Evolutionary conservation across 2,888 invertebrate genomes (phyloP).

Genomic region (Phaonia tiefii): DNA sequence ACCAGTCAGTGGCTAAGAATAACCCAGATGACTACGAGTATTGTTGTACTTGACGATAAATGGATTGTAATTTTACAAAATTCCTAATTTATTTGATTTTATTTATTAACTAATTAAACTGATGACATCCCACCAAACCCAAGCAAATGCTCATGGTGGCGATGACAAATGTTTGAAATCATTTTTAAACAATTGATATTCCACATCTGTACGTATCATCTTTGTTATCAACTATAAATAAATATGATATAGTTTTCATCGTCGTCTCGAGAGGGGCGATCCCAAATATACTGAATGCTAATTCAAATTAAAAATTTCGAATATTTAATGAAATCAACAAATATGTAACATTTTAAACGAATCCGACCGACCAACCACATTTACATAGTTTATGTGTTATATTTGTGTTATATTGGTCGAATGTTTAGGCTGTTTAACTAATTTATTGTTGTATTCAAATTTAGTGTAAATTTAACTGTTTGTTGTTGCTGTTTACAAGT

Average conservation of each 20-base stretch:
- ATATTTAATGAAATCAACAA: background rate
- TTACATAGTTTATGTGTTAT: background rate
- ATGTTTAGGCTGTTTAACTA: background rate
- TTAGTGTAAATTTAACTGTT: too few species aligned
- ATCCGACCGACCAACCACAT: background rate
- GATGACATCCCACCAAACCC: background rate
- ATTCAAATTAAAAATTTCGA: background rate
- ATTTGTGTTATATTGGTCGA: background rate
- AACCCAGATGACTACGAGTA: background rate
- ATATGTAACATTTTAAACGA: background rate
- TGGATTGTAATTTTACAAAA: background rate
- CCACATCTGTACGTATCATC: background rate
- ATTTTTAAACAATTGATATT: background rate
- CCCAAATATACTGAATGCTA: slow-evolving; percentile 6
- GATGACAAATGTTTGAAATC: background rate
- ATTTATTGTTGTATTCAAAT: slow-evolving; percentile 3
- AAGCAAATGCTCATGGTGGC: background rate
- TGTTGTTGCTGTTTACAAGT: background rate
- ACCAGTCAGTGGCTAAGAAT: background rate
- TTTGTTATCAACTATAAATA: slow-evolving; percentile 1
- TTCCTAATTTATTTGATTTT: background rate
- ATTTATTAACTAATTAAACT: background rate
- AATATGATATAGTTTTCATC: slow-evolving; percentile 6
- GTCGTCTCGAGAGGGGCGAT: background rate
- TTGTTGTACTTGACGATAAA: too few species aligned